Evolutionary conservation across 2,888 invertebrate species (phyloP).

Genomic region (Xanthorhoe spadicearia): DNA sequence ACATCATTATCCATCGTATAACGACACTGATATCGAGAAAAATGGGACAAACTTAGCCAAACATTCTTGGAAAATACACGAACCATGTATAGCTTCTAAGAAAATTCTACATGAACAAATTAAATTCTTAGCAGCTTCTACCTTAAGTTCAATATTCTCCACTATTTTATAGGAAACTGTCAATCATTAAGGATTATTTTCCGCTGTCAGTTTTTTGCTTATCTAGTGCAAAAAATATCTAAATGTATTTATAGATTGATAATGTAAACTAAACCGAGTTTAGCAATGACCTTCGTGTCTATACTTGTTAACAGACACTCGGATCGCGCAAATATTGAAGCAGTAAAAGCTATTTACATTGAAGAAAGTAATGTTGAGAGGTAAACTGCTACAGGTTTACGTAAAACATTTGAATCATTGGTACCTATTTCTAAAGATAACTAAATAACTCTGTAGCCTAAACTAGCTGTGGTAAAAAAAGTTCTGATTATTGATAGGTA

Average conservation of each 20-base stretch:
- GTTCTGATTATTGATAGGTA: no score
- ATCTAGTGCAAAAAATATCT: neutral
- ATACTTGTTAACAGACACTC: constrained; percentile 60
- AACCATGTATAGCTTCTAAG: constrained; percentile 9
- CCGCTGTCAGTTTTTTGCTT: neutral
- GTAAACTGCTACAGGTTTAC: constrained; percentile 55
- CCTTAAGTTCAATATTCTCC: neutral
- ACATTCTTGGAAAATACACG: constrained; percentile 25
- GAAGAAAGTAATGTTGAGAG: constrained; percentile 22
- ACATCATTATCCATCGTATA: constrained; percentile 53
- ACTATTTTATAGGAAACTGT: neutral
- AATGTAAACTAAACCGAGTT: constrained; percentile 54
- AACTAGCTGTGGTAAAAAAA: no score
- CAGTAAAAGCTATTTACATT: constrained; percentile 47
- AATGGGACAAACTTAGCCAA: constrained; percentile 34
- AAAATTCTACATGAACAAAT: constrained; percentile 18
- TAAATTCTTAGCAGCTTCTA: constrained; percentile 5
- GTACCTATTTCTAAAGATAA: no score
- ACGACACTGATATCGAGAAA: constrained; percentile 48
- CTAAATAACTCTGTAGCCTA: no score
- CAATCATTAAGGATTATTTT: neutral
- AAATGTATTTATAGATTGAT: constrained; percentile 42
- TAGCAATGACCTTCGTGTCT: constrained; percentile 55
- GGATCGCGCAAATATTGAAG: constrained; percentile 57
- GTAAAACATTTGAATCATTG: neutral